Percentiles rank a stretch among this genome's conserved stretches.
phyloP scores from a whole-genome alignment of 2,113 vertebrate genomes.

The Parotia lawesii region DNA sequence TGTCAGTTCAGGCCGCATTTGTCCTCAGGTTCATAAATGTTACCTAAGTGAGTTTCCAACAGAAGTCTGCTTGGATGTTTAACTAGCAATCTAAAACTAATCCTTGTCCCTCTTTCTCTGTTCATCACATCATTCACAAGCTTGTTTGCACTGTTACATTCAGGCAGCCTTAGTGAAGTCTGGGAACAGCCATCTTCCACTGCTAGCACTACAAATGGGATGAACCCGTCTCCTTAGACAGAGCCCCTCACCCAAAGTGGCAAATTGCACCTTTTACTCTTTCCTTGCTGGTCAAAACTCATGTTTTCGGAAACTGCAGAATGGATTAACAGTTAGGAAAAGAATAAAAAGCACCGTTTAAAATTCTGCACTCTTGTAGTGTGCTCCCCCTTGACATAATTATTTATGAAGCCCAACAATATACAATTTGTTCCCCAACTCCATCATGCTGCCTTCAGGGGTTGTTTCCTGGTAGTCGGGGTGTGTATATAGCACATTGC shows the following conservation, averaged over 20 bases:
- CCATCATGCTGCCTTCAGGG: neutral
- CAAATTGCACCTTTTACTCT: neutral
- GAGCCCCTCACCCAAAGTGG: neutral
- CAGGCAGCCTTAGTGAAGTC: neutral
- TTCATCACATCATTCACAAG: neutral
- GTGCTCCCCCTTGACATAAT: neutral
- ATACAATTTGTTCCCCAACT: neutral
- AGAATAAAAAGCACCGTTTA: neutral
- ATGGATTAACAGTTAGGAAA: neutral
- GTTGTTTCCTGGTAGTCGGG: neutral
- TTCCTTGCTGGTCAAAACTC: neutral
- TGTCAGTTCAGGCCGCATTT: neutral
- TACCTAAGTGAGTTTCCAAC: neutral
- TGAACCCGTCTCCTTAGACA: fast-evolving
- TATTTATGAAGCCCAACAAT: neutral
- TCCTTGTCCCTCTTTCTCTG: neutral
- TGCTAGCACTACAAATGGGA: neutral
- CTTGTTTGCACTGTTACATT: neutral
- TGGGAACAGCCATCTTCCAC: neutral
- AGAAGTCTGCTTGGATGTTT: neutral
- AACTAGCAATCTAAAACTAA: neutral
- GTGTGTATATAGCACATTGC: neutral
- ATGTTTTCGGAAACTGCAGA: neutral
- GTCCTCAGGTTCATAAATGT: neutral
- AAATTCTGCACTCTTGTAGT: neutral